Evolutionary conservation across 64 coral and sea anemone species (phyloP), one percentile per base, ranked within the genome.

Genomic region (Acropora yongei): DNA sequence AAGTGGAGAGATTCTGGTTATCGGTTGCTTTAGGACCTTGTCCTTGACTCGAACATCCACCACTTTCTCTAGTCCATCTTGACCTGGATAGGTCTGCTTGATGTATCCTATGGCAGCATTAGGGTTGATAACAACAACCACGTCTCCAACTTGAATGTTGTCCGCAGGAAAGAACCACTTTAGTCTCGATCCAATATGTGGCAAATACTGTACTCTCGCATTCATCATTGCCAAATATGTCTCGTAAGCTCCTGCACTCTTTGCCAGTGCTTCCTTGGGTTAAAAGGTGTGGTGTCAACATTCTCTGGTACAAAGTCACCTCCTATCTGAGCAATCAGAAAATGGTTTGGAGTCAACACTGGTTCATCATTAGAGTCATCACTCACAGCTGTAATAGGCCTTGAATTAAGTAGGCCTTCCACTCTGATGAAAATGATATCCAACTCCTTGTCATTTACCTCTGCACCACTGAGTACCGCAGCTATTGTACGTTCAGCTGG

Each of bases 11-110:
- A 96, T 49, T 58, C 73, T 42, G 51, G 86, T 42, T 2, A 92
- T 53, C 44, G 90, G 89, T 88, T 80, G 79, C 68, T 79, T 41
- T 47, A 82, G 57, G 46, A 89, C 53, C 47, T 67, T 18, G 41
- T 49, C 94, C 41, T 87, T 90, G 9, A 88, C 68, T 80, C 45
- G 68, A 3, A 89, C 94, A 89, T 96, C 90, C 1, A 51, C 79
- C 11, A 96, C 89, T 19, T 86, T 19, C 20, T 92, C 94, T 41
- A 92, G 68, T 6, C 93, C 83, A 17, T 95, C 88, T 80, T 72
- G 47, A 14, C 88, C 82, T 18, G 83, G 93, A 19, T 95, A 95
- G 17, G 76, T 78, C 1, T 65, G 53, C 20, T 61, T 41, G 76
- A 91, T 74, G 60, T 69, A 19, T 20, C 85, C 93, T 12, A 91